Evolutionary conservation across 2,113 vertebrate genomes (phyloP).

Genomic region (Actenoides lindsayi): DNA sequence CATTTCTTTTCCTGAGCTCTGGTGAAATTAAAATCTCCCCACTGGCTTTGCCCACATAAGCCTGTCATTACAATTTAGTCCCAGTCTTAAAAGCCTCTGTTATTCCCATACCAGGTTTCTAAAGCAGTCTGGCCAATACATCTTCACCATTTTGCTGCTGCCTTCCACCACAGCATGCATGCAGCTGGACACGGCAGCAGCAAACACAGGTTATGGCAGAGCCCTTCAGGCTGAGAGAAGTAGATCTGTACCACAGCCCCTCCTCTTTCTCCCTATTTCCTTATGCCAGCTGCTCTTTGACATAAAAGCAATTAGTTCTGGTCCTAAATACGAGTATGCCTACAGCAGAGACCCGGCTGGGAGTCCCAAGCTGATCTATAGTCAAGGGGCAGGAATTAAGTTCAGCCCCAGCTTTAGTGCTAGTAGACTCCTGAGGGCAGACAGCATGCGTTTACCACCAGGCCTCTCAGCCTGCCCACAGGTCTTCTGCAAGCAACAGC

Average conservation of each 20-base stretch:
- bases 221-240: not conserved
- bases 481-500: not conserved
- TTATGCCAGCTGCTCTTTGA: not conserved
- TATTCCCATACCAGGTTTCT: not conserved
- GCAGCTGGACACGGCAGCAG: not conserved
- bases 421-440: not conserved
- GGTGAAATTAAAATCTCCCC: constrained; percentile 36
- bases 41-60: constrained; percentile 2
- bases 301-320: not conserved
- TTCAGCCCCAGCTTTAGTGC: not conserved
- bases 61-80: not conserved
- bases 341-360: not conserved
- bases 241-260: not conserved
- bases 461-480: not conserved
- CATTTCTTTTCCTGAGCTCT: constrained; percentile 36
- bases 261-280: not conserved
- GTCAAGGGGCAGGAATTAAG: not conserved
- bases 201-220: not conserved
- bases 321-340: not conserved
- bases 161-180: not conserved
- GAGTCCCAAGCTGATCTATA: not conserved
- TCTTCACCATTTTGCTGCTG: constrained; percentile 13
- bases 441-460: not conserved
- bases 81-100: not conserved
- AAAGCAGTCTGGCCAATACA: not conserved